Conservation (phyloP, 2,888 invertebrate species). For the Chrysotoxum bicinctum region DNA sequence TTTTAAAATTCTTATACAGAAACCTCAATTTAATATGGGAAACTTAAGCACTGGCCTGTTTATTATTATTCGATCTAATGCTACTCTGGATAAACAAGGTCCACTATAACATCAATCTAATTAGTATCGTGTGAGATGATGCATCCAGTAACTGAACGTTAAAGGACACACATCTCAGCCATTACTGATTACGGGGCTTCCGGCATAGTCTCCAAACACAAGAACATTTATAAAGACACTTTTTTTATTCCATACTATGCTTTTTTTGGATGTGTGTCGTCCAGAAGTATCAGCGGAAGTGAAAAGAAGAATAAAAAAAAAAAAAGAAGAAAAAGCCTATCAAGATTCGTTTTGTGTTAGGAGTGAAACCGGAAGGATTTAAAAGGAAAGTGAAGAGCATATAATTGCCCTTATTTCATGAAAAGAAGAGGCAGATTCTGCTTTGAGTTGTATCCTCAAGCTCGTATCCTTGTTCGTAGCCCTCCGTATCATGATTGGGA, state of each 20-base stretch:
- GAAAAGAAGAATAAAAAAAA: not conserved
- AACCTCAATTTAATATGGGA: no score
- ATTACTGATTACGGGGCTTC: constrained; percentile 54
- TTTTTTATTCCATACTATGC: constrained; percentile 33
- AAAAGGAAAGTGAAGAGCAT: constrained; percentile 37
- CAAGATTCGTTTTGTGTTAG: constrained; percentile 35
- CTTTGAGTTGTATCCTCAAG: not conserved
- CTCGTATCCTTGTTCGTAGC: not conserved
- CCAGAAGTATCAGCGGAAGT: not conserved
- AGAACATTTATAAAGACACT: constrained; percentile 53
- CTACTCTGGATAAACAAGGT: constrained; percentile 21
- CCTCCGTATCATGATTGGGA: constrained; percentile 32
- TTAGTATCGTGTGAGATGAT: constrained; percentile 44
- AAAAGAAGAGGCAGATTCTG: constrained; percentile 19
- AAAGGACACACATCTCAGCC: constrained; percentile 27
- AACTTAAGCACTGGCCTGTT: not conserved
- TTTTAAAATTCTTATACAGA: no score
- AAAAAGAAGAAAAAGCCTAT: not conserved
- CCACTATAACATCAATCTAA: constrained; percentile 57
- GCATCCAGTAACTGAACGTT: constrained; percentile 17
- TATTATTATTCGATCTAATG: not conserved
- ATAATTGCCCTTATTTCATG: constrained; percentile 50
- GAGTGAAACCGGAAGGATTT: constrained; percentile 43
- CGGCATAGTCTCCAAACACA: constrained; percentile 48
- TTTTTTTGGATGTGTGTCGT: not conserved